Conservation (phyloP, 37 sponge, comb jelly and placozoan species). For the Ephydatia muelleri region DNA sequence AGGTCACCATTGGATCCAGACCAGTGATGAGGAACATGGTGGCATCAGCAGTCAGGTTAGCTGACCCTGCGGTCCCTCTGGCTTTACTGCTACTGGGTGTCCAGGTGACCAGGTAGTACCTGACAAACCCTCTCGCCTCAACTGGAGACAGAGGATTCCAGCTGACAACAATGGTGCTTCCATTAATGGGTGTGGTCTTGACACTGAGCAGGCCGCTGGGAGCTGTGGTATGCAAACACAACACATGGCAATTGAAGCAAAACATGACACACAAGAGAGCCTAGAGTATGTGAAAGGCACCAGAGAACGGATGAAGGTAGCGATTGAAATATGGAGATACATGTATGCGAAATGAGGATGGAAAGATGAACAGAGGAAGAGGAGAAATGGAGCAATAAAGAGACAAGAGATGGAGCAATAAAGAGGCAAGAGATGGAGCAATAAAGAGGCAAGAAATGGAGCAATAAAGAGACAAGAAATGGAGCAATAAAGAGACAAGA, state of each 20-base stretch:
- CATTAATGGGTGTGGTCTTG: neutral
- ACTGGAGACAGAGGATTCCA: slow-evolving; percentile 25
- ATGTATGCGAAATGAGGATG: no score
- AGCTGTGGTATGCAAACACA: neutral
- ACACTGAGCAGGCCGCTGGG: neutral
- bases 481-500: no score
- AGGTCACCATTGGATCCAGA: slow-evolving; percentile 6
- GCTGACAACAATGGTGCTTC: neutral
- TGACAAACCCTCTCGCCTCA: slow-evolving; percentile 32
- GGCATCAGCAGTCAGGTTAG: neutral
- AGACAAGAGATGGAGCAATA: no score
- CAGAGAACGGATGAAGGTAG: no score
- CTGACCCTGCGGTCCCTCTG: neutral
- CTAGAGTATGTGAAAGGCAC: no score
- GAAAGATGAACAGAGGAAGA: no score
- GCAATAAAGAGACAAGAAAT: no score
- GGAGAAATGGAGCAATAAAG: neutral
- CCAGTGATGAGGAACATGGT: neutral
- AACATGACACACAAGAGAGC: no score
- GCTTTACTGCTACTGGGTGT: neutral
- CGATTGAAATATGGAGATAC: no score
- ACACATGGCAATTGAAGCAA: no score
- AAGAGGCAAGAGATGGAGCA: no score
- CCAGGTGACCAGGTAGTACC: slow-evolving; percentile 12
- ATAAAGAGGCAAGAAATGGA: no score